These are phyloP conservation scores for Pseudomyrmex cubaensis DNA, from an alignment of 1,140 invertebrate genomes.

Conservation along the genomic window DNA sequence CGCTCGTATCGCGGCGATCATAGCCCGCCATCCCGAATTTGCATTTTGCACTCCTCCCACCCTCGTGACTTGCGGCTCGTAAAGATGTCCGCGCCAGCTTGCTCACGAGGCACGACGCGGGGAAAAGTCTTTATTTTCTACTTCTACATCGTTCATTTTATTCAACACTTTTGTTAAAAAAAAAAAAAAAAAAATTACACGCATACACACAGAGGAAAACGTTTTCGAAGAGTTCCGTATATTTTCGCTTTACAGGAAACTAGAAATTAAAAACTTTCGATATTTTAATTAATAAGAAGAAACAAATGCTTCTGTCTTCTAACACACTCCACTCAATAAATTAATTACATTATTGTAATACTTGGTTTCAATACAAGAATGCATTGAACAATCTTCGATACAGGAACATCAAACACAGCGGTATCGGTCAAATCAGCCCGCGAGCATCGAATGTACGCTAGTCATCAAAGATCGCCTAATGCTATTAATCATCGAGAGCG, in stretches of 20 bases:
- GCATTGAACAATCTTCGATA: neutral
- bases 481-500: constrained; percentile 8
- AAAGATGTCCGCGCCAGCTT: constrained; percentile 36
- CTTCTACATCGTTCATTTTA: neutral
- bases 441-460: neutral
- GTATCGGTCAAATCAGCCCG: constrained; percentile 19
- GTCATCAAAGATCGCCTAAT: neutral
- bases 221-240: neutral
- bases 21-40: constrained; percentile 19
- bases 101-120: constrained; percentile 28
- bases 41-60: constrained; percentile 4
- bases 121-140: constrained; percentile 6
- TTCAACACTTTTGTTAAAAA: neutral
- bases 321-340: no score
- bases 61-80: constrained; percentile 14
- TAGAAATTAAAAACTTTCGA: neutral
- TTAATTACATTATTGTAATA: no score
- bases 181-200: no score
- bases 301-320: no score
- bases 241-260: neutral
- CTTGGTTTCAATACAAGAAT: neutral
- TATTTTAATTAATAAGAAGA: constrained; percentile 14
- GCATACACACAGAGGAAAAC: neutral
- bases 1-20: constrained; percentile 2
- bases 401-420: neutral